A percentile compares a stretch with the other conserved stretches of the same genome.
Evolutionary conservation across 2,113 vertebrate genomes (phyloP).

Genomic region (Scatophagus argus): DNA sequence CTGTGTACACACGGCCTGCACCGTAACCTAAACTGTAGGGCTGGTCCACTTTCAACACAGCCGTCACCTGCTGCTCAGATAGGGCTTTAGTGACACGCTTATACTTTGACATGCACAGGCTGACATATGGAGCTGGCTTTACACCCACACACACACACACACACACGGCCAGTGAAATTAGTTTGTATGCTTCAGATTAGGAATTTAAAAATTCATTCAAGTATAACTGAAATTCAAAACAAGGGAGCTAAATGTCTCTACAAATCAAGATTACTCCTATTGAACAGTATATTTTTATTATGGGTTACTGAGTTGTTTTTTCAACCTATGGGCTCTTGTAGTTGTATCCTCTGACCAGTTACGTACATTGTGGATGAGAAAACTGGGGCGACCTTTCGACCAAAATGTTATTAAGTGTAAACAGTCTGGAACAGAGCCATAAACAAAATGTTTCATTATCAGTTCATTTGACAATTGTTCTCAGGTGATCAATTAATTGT

Average conservation of each 20-base stretch:
- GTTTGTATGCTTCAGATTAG: not conserved
- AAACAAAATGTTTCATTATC: not conserved
- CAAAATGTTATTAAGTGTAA: not conserved
- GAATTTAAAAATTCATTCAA: not conserved
- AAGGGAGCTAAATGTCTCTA: not conserved
- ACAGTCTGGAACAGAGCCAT: not conserved
- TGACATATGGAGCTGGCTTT: constrained; percentile 49
- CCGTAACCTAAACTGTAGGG: constrained; percentile 80
- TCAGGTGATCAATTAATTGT: not conserved
- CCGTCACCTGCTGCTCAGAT: constrained; percentile 72
- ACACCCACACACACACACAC: constrained; percentile 2
- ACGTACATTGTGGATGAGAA: not conserved
- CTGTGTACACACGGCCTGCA: constrained; percentile 76
- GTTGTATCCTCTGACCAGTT: not conserved
- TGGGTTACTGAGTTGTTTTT: not conserved
- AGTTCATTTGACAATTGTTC: not conserved
- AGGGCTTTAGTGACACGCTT: constrained; percentile 56
- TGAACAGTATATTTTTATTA: not conserved
- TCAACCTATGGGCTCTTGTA: not conserved
- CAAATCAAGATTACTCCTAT: not conserved
- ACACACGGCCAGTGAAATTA: not conserved
- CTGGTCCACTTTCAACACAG: constrained; percentile 57
- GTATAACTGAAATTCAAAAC: not conserved
- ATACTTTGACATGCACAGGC: constrained; percentile 28
- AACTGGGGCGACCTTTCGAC: not conserved